phyloP scores from a whole-genome alignment of 2,113 vertebrate genomes.

The Apteryx mantelli region DNA sequence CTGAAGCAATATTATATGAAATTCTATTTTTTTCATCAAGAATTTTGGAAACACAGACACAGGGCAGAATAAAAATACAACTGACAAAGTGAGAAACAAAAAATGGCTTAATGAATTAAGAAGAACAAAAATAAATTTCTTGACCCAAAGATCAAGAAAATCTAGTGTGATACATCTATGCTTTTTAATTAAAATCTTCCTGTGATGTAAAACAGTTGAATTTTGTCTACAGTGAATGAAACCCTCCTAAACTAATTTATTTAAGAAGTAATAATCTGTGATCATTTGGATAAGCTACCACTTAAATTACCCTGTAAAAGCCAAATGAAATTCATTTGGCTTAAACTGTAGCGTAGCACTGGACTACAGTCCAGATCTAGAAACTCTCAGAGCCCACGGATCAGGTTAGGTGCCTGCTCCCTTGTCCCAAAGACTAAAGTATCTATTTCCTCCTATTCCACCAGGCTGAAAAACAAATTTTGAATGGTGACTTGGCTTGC shows the following conservation, averaged over 20 bases:
- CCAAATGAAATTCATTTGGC: background rate
- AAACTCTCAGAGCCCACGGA: background rate
- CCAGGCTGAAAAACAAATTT: background rate
- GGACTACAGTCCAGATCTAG: background rate
- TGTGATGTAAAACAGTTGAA: constrained; percentile 14
- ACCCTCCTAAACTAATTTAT: background rate
- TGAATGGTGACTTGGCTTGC: background rate
- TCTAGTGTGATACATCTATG: background rate
- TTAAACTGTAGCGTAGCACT: background rate
- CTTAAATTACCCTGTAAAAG: background rate
- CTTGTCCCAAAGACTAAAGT: background rate
- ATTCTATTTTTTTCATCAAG: background rate
- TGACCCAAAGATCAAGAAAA: background rate
- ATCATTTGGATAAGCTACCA: background rate
- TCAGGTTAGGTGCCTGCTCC: background rate
- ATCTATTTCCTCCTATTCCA: background rate
- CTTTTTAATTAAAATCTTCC: constrained; percentile 44
- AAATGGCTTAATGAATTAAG: background rate
- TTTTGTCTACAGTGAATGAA: background rate
- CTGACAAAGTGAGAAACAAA: background rate
- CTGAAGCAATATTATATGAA: background rate
- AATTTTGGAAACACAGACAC: background rate
- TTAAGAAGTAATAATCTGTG: background rate
- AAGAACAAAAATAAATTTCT: background rate
- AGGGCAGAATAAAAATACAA: background rate